phyloP scores from a whole-genome alignment of 2,888 invertebrate species.

The Noctua janthina region DNA sequence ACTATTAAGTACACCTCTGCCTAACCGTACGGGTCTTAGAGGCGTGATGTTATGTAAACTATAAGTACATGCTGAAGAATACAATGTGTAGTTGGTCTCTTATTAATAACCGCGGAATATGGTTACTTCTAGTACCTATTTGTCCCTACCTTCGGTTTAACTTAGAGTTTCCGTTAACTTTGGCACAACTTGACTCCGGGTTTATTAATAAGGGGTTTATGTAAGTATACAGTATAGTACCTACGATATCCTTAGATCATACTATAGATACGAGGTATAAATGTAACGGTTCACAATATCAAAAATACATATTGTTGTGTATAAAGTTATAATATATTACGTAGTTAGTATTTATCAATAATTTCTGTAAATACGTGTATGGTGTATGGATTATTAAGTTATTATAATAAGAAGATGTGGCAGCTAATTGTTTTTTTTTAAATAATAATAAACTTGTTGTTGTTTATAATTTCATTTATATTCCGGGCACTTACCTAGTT shows the following conservation, averaged over 20 bases:
- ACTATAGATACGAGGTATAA: not conserved
- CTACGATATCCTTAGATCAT: not conserved
- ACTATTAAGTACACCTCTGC: no score
- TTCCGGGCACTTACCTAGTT: not conserved
- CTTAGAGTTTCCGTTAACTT: not conserved
- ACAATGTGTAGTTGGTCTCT: not conserved
- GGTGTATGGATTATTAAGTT: slow-evolving; percentile 4
- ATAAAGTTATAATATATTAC: not conserved
- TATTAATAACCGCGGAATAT: not conserved
- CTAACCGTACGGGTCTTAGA: not conserved
- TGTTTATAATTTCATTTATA: slow-evolving; percentile 25
- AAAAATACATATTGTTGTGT: slow-evolving; percentile 26
- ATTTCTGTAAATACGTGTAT: slow-evolving; percentile 35
- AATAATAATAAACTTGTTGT: slow-evolving; percentile 51
- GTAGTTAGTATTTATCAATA: not conserved
- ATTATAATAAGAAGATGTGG: slow-evolving; percentile 19
- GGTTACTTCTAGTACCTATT: not conserved
- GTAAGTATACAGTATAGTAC: not conserved
- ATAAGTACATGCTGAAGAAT: slow-evolving; percentile 33
- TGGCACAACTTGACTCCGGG: not conserved
- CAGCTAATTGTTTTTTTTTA: slow-evolving; percentile 23
- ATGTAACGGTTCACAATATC: slow-evolving; percentile 25
- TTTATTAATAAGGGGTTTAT: not conserved
- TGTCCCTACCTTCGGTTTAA: not conserved
- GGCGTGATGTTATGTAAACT: slow-evolving; percentile 4